Evolutionary conservation across 2,888 invertebrate genomes (phyloP), one percentile per base, ranked within the genome.

Genomic region (Sthenelais limicola): DNA sequence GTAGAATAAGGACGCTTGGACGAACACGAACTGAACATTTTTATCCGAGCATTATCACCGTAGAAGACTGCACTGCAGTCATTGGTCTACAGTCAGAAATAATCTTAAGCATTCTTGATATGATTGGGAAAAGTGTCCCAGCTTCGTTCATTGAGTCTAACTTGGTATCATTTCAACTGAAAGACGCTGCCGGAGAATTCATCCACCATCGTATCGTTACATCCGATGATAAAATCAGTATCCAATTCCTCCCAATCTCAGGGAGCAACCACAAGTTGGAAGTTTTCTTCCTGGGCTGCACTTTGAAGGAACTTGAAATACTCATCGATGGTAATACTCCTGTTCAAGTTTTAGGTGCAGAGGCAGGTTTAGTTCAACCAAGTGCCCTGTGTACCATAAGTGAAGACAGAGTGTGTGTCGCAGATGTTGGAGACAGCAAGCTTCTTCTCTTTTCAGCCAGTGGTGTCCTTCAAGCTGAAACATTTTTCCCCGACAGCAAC

Each of bases 221-320:
- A 2, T 12, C 3, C 21, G 24, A n/a, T 5, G 24, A 62, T 21
- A 62, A 15, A 33, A 62, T 62, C 4, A n/a, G 35, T 9, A 15
- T 62, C 38, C 3, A 38, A 18, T 62, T 62, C 24, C 35, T 5
- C 21, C 62, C 62, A 62, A 15, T 21, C 12, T 4, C 38, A 7
- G 35, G 9, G 15, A 43, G 43, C 21, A 62, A 62, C n/a, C 62
- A 62, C 38, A 24, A 7, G 7, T 26, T 62, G 24, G 15, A 35
- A 38, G 38, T 62, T n/a, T 24, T 62, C 21, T 62, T 62, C 35
- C 43, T 24, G 7, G 15, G 38, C 26, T 43, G 43, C 7, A 7
- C 21, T 3, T 38, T 62, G 21, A 62, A 62, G 62, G 62, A 62
- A 24, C 35, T 62, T 62, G 62, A 62, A 21, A 38, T 62, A 35